Conservation (phyloP, 2,888 invertebrate genomes). For the Dendrolimus houi region DNA sequence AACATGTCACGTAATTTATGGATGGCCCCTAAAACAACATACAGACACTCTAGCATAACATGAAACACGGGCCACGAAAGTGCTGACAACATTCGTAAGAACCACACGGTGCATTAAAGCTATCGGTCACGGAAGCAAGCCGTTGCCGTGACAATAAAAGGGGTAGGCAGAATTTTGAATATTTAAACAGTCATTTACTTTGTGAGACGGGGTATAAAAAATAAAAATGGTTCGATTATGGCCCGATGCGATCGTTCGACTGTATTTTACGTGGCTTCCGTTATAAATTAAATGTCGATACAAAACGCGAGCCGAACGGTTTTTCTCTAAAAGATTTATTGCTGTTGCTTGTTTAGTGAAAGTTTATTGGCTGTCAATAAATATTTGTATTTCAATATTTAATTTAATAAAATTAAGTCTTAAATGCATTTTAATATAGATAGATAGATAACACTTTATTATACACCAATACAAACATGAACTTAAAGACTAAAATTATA, state of each 20-base stretch:
- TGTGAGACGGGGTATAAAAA: constrained; percentile 36
- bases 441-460: too few species aligned
- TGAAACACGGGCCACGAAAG: not conserved
- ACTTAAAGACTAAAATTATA: too few species aligned
- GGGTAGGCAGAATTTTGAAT: constrained; percentile 57
- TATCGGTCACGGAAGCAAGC: constrained; percentile 28
- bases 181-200: constrained; percentile 36
- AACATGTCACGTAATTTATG: too few species aligned
- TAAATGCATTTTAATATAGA: too few species aligned
- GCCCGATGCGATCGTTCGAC: constrained; percentile 33
- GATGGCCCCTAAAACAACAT: too few species aligned
- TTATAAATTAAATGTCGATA: constrained; percentile 30
- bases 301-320: constrained; percentile 11
- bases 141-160: constrained; percentile 45
- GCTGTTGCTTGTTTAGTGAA: constrained; percentile 22
- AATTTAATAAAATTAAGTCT: too few species aligned
- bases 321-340: constrained; percentile 23
- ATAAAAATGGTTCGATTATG: constrained; percentile 38
- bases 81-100: not conserved
- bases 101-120: not conserved
- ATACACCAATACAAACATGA: too few species aligned
- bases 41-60: too few species aligned
- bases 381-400: too few species aligned
- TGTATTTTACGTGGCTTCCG: constrained; percentile 37
- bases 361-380: constrained; percentile 6